Evolutionary conservation across 2,888 invertebrate species (phyloP).

Genomic region (Plagodis pulveraria): DNA sequence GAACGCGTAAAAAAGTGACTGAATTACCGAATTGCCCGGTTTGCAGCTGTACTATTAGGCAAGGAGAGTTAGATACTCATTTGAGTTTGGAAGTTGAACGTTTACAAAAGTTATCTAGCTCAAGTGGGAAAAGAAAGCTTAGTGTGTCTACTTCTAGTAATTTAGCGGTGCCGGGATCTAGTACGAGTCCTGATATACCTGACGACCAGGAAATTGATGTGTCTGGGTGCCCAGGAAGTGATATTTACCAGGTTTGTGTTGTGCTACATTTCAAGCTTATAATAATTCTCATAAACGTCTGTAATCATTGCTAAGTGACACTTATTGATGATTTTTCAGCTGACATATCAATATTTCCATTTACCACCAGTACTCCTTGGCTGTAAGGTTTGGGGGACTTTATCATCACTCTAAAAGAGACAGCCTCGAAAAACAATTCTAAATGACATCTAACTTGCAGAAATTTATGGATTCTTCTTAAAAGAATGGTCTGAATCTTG

Average conservation of each 20-base stretch:
- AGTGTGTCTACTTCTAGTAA: conserved; percentile 60
- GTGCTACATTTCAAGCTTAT: neutral
- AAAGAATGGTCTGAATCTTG: too few relatives aligned
- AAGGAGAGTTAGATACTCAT: conserved; percentile 93
- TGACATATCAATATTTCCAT: too few relatives aligned
- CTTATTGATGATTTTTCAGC: too few relatives aligned
- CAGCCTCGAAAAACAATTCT: too few relatives aligned
- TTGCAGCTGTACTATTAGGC: conserved; percentile 93
- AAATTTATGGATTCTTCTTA: too few relatives aligned
- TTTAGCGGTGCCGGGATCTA: conserved; percentile 60
- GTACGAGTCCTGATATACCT: conserved; percentile 55
- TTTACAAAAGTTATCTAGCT: conserved; percentile 65
- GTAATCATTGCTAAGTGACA: neutral
- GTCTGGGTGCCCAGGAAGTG: conserved; percentile 72
- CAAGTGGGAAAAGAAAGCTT: conserved; percentile 66
- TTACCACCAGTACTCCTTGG: too few relatives aligned
- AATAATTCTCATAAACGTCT: neutral
- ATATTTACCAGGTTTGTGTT: conserved; percentile 72
- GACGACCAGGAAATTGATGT: conserved; percentile 69
- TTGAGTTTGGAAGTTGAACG: conserved; percentile 89
- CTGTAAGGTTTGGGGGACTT: too few relatives aligned
- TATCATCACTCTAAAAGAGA: too few relatives aligned
- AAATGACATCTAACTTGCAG: too few relatives aligned
- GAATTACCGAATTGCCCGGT: conserved; percentile 94
- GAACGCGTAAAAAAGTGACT: conserved; percentile 85